Evolutionary conservation across 2,113 vertebrate genomes (phyloP).

Genomic region (Neolamprologus hecqui): DNA sequence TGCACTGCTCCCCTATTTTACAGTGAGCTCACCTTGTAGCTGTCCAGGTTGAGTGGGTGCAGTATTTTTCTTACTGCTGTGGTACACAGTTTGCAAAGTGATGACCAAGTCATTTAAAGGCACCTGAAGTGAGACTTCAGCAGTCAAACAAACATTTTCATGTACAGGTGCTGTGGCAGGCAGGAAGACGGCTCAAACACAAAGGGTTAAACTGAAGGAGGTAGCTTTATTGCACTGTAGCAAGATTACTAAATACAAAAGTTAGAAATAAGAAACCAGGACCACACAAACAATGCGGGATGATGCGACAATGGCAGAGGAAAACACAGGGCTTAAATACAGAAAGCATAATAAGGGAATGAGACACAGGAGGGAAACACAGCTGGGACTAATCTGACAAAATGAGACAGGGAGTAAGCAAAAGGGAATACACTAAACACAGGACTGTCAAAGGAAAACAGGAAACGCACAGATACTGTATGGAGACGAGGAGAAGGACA

Average conservation of each 20-base stretch:
- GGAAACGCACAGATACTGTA: background rate
- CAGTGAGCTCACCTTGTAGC: background rate
- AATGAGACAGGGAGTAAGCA: accelerated
- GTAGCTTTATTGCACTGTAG: accelerated
- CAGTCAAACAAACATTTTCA: background rate
- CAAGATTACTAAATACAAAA: background rate
- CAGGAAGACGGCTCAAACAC: accelerated
- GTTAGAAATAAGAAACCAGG: background rate
- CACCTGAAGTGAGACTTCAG: background rate
- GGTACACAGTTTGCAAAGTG: background rate
- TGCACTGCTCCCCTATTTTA: background rate
- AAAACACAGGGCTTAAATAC: background rate
- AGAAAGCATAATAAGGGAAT: background rate
- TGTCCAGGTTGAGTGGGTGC: background rate
- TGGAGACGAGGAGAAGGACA: accelerated
- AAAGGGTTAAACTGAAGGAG: background rate
- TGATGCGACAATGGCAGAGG: background rate
- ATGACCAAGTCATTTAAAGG: background rate
- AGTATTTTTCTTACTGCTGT: background rate
- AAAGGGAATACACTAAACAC: background rate
- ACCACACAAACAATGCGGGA: background rate
- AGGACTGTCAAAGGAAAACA: background rate
- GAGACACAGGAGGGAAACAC: background rate
- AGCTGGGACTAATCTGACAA: background rate
- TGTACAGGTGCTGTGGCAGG: background rate